Base-by-base conservation (phyloP, 2,113 vertebrate species). In the Heterochromis multidens region DNA sequence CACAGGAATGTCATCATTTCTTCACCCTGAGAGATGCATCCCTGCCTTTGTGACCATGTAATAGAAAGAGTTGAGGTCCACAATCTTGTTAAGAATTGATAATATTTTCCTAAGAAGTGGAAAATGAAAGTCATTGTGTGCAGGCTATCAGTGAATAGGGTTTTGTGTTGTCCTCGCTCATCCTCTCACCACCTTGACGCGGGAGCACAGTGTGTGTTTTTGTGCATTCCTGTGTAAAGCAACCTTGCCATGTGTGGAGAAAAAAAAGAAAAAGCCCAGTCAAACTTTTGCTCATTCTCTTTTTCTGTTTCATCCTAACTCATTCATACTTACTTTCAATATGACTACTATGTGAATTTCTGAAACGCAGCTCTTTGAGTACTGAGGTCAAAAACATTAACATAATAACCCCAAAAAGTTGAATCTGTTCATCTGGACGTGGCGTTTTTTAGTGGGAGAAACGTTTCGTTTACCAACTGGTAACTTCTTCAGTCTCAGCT, bases 81-180 rank as follows among this genome's bases (percentile, higher is more conserved):
- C 81, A 89, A 61, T 87, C 89, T 89, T 89, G 83, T 84, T 89
- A 89, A 85, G 85, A 90, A 91, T 89, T 90, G 88, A 88, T 88
- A 81, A 93, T 89, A 86, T 94, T 92, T 92, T 92, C 77, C 85
- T 65, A 89, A 87, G 82, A 89, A 89, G 72, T 76, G 46, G 85
- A 83, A 92, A 90, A 92, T 90, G 67, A 88, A 82, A 89, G 80
- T 87, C 80, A 89, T 91, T 91, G 88, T 91, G 80, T 58, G 80
- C 31, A 67, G 56, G 85, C 85, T 86, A 87, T 91, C 85, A 74
- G 80, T 89, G 89, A 89, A 93, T 89, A 56, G 83, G 43, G 67
- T 80, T 89, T 91, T 92, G 83, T 89, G 84, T 65, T 80, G 17
- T 77, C 23, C 56, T 87, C 59, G 77, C 78, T 86, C 3, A 40